Evolutionary conservation across 2,113 vertebrate genomes (phyloP).

Genomic region (Sterrhoptilus dennistouni): DNA sequence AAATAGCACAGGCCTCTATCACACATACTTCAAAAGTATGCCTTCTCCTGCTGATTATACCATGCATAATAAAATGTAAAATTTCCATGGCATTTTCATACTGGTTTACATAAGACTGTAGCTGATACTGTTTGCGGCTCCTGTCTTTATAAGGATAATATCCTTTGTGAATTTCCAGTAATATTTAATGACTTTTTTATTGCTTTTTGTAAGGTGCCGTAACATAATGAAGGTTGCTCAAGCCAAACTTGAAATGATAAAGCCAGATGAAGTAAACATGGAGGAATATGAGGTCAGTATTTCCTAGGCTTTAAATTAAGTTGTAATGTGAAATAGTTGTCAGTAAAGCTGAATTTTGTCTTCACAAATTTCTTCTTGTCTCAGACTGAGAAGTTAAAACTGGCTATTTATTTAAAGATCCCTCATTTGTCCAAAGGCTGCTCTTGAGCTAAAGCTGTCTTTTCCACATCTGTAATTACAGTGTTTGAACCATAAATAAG

Average conservation of each 20-base stretch:
- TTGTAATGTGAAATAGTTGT: not conserved
- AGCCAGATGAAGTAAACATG: constrained; percentile 94
- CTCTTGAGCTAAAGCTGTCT: not conserved
- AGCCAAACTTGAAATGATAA: constrained; percentile 95
- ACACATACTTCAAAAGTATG: not conserved
- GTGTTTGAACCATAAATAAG: not conserved
- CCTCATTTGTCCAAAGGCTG: not conserved
- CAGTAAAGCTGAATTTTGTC: not conserved
- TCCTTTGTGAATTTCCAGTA: not conserved
- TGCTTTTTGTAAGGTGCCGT: constrained; percentile 82
- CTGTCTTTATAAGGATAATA: not conserved
- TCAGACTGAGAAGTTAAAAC: not conserved
- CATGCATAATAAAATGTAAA: not conserved
- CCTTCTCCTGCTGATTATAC: not conserved
- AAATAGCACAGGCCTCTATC: not conserved
- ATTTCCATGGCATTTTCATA: not conserved
- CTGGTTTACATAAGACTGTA: not conserved
- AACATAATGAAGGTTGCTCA: constrained; percentile 97
- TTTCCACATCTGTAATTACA: not conserved
- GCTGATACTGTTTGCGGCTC: not conserved
- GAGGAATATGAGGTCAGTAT: constrained; percentile 91
- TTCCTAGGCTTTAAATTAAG: not conserved
- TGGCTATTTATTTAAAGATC: not conserved
- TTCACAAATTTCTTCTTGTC: not conserved
- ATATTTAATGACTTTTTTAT: not conserved